phyloP scores from a whole-genome alignment of 1,140 invertebrate genomes.

The Scylla paramamosain region DNA sequence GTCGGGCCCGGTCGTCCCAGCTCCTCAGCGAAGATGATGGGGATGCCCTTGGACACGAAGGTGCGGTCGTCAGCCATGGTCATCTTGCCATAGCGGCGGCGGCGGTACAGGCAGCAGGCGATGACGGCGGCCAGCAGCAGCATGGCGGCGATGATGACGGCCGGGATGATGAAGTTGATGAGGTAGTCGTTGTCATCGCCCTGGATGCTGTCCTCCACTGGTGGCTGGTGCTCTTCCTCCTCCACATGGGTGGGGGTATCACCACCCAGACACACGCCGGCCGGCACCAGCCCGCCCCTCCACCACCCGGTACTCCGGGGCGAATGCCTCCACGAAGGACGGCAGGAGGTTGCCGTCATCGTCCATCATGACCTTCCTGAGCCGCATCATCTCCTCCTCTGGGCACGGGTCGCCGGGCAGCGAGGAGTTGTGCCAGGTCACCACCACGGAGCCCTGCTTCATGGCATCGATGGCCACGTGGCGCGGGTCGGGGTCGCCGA shows the following conservation, averaged over 20 bases:
- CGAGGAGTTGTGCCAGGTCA: slow-evolving; percentile 91
- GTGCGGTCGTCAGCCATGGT: slow-evolving; percentile 84
- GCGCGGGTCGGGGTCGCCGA: slow-evolving; percentile 87
- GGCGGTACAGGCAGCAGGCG: slow-evolving; percentile 92
- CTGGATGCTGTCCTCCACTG: slow-evolving; percentile 24
- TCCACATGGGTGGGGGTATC: slow-evolving; percentile 81
- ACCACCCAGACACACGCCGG: slow-evolving; percentile 87
- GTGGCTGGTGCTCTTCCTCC: slow-evolving; percentile 79
- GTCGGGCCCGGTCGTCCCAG: slow-evolving; percentile 90
- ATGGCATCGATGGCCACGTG: slow-evolving; percentile 87
- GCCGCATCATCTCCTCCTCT: slow-evolving; percentile 86
- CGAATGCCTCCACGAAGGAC: slow-evolving; percentile 87
- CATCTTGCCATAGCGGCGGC: slow-evolving; percentile 89
- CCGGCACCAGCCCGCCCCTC: slow-evolving; percentile 86
- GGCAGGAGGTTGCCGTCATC: slow-evolving; percentile 82
- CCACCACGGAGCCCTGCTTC: slow-evolving; percentile 82
- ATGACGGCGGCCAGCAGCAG: slow-evolving; percentile 91
- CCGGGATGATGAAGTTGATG: slow-evolving; percentile 94
- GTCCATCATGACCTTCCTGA: slow-evolving; percentile 84
- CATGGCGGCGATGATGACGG: slow-evolving; percentile 94
- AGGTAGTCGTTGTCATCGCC: slow-evolving; percentile 87
- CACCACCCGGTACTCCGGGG: slow-evolving; percentile 88
- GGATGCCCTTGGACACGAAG: slow-evolving; percentile 94
- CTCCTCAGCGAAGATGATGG: slow-evolving; percentile 96
- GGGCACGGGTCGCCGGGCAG: slow-evolving; percentile 87